Conservation (phyloP, 2,888 invertebrate species). For the Hipparchia sbordonii region DNA sequence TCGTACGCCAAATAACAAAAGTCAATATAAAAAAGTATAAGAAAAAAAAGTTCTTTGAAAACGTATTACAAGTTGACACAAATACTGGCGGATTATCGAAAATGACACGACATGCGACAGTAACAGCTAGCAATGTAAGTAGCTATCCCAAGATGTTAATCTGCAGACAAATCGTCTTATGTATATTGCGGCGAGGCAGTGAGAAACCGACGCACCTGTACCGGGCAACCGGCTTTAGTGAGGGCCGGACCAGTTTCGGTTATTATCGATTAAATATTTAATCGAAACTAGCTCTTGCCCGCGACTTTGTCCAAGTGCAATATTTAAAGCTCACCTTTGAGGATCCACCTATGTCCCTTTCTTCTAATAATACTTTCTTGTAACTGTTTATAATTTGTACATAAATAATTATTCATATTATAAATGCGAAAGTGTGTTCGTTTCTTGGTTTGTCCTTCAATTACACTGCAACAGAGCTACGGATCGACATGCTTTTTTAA, state of each 20-base stretch:
- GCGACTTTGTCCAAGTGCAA: too few species aligned
- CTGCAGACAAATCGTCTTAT: conserved; percentile 66
- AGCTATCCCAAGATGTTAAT: conserved; percentile 49
- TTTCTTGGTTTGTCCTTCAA: too few species aligned
- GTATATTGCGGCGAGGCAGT: conserved; percentile 56
- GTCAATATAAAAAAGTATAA: conserved; percentile 2
- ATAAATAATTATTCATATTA: too few species aligned
- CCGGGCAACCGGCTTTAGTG: conserved; percentile 65
- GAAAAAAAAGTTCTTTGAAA: conserved; percentile 15
- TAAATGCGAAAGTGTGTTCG: too few species aligned
- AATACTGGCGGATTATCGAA: conserved; percentile 41
- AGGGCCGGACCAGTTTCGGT: conserved; percentile 36
- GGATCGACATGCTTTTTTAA: too few species aligned
- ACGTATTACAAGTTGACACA: conserved; percentile 30
- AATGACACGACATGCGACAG: conserved; percentile 42
- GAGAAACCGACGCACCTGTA: conserved; percentile 80
- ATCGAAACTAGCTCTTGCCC: too few species aligned
- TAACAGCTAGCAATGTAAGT: conserved; percentile 38
- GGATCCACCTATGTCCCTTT: too few species aligned
- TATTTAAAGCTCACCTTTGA: too few species aligned
- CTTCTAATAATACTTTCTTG: too few species aligned
- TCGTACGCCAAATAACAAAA: conserved; percentile 12
- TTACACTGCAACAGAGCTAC: too few species aligned
- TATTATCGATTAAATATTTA: conserved; percentile 41
- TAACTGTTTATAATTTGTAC: too few species aligned